Percentiles rank a stretch among this genome's conserved stretches.
Evolutionary conservation across 2,113 vertebrate genomes (phyloP).

Genomic region (Megaptera novaeangliae): DNA sequence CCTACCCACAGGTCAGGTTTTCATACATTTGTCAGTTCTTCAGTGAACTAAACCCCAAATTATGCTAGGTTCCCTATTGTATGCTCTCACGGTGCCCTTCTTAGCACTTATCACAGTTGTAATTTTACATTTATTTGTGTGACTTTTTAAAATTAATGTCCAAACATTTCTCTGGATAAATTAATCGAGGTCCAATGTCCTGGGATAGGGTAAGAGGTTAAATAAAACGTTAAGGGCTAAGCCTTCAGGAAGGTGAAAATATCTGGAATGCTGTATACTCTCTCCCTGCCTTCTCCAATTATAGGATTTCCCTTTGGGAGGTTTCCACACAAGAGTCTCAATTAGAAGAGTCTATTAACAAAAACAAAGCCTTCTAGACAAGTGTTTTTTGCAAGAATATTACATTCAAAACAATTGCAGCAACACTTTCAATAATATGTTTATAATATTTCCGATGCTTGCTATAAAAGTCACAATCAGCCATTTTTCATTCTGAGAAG

Average conservation of each 20-base stretch:
- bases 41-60: background rate
- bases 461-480: background rate
- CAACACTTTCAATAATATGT: background rate
- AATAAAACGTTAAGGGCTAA: background rate
- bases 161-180: constrained; percentile 11
- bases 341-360: constrained; percentile 42
- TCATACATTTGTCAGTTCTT: background rate
- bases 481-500: constrained; percentile 41
- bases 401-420: constrained; percentile 38
- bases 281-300: background rate
- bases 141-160: background rate
- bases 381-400: background rate
- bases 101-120: background rate
- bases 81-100: background rate
- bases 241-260: background rate
- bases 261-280: background rate
- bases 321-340: constrained; percentile 41
- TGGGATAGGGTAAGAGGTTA: background rate
- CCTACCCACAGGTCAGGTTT: background rate
- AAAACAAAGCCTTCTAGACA: constrained; percentile 34
- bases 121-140: background rate
- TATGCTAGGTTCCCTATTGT: background rate
- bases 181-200: background rate
- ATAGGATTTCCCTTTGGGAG: constrained; percentile 14
- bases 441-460: constrained; percentile 6